These are phyloP conservation scores for Hyperoodon ampullatus DNA, from an alignment of 2,113 vertebrate genomes.

Conservation along the genomic window DNA sequence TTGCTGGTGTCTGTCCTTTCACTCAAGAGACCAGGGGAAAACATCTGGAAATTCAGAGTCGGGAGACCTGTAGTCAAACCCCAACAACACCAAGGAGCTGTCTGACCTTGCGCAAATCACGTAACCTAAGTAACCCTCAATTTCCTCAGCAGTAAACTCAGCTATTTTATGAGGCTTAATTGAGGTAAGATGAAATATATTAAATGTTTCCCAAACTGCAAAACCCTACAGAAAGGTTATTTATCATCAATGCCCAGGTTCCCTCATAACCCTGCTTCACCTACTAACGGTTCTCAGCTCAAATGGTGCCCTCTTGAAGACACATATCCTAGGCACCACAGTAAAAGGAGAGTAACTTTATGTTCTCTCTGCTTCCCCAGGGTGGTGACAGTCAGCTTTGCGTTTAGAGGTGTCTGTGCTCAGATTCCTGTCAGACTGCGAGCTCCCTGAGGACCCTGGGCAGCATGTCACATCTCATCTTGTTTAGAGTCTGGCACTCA, in stretches of 20 bases:
- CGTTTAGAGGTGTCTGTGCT: neutral
- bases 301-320: neutral
- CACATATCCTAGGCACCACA: neutral
- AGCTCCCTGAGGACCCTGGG: neutral
- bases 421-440: neutral
- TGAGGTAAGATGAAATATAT: neutral
- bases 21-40: neutral
- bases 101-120: neutral
- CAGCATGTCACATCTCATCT: neutral
- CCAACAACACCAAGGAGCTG: neutral
- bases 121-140: neutral
- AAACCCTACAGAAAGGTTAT: neutral
- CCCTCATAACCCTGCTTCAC: neutral
- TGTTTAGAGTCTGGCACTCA: neutral
- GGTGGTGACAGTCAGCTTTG: neutral
- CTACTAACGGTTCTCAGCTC: neutral
- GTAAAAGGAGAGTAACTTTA: neutral
- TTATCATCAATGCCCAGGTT: neutral
- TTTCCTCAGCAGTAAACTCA: neutral
- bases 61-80: neutral
- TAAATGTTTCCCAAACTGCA: conserved; percentile 14
- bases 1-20: neutral
- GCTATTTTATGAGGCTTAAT: neutral
- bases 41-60: neutral
- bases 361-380: neutral